Evolutionary conservation across 1,140 invertebrate species (phyloP).

Genomic region (Drosophila arizonae): DNA sequence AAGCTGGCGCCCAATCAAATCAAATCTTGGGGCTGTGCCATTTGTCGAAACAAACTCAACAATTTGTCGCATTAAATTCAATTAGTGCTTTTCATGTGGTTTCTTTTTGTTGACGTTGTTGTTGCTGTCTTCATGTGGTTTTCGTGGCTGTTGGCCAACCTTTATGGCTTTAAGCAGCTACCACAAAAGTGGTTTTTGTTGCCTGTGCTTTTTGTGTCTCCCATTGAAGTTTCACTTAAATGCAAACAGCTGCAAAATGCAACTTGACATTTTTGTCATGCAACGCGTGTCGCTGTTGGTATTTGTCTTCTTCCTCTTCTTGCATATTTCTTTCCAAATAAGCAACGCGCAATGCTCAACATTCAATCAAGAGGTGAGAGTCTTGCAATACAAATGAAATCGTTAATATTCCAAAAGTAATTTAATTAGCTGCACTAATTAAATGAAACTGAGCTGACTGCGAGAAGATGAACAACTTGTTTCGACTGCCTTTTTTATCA

Average conservation of each 20-base stretch:
- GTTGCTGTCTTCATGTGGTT: slow-evolving; percentile 4
- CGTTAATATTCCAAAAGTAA: slow-evolving; percentile 26
- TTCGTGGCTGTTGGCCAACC: slow-evolving; percentile 18
- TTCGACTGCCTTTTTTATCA: too few species aligned
- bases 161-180: slow-evolving; percentile 43
- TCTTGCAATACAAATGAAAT: slow-evolving; percentile 51
- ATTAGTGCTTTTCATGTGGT: slow-evolving; percentile 27
- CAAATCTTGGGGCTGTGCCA: slow-evolving; percentile 15
- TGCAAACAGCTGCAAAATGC: slow-evolving; percentile 45
- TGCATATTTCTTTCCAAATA: slow-evolving; percentile 18
- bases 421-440: slow-evolving; percentile 24
- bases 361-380: slow-evolving; percentile 54
- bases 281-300: slow-evolving; percentile 17
- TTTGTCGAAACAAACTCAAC: slow-evolving; percentile 14
- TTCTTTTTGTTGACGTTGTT: neutral
- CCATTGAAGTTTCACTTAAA: slow-evolving; percentile 64
- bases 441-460: neutral
- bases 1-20: neutral
- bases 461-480: too few species aligned
- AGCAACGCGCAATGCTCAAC: neutral
- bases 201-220: slow-evolving; percentile 24
- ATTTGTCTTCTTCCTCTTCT: slow-evolving; percentile 22
- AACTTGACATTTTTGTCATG: slow-evolving; percentile 37
- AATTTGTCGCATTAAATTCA: slow-evolving; percentile 49
- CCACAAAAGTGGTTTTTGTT: slow-evolving; percentile 47